A percentile compares a stretch with the other conserved stretches of the same genome.
Conservation (phyloP, 2,888 invertebrate genomes). For the Acrobasis suavella region DNA sequence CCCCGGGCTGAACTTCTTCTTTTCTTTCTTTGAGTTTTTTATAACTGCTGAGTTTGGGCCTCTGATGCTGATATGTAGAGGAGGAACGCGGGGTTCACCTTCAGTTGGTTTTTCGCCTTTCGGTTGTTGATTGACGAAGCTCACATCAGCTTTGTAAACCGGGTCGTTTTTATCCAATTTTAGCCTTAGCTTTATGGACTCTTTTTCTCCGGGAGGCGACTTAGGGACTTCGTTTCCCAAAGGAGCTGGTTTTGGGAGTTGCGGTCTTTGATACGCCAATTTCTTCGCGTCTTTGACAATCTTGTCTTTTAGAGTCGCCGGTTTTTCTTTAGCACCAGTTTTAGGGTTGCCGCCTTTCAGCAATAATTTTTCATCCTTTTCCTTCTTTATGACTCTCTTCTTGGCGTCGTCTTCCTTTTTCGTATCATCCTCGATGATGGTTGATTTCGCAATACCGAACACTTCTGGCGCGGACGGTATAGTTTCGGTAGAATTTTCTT, state of each 20-base stretch:
- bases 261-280: constrained; percentile 64
- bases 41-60: constrained; percentile 93
- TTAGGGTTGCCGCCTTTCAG: constrained; percentile 71
- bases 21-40: constrained; percentile 88
- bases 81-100: constrained; percentile 90
- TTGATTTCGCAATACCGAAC: constrained; percentile 78
- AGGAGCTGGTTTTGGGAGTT: constrained; percentile 49
- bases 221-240: constrained; percentile 56
- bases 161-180: constrained; percentile 93
- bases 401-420: constrained; percentile 53
- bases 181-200: constrained; percentile 91
- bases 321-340: constrained; percentile 68
- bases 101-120: constrained; percentile 80
- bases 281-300: constrained; percentile 68
- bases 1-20: constrained; percentile 80
- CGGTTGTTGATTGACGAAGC: constrained; percentile 84
- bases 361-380: constrained; percentile 61
- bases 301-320: constrained; percentile 67
- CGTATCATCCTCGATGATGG: constrained; percentile 54
- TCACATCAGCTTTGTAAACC: constrained; percentile 91
- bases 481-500: constrained; percentile 61
- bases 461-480: constrained; percentile 66
- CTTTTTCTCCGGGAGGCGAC: constrained; percentile 76
- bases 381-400: constrained; percentile 46
- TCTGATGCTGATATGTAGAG: constrained; percentile 92